These are phyloP conservation scores for Patella depressa DNA, from an alignment of 2,888 invertebrate genomes.

Conservation along the genomic window DNA sequence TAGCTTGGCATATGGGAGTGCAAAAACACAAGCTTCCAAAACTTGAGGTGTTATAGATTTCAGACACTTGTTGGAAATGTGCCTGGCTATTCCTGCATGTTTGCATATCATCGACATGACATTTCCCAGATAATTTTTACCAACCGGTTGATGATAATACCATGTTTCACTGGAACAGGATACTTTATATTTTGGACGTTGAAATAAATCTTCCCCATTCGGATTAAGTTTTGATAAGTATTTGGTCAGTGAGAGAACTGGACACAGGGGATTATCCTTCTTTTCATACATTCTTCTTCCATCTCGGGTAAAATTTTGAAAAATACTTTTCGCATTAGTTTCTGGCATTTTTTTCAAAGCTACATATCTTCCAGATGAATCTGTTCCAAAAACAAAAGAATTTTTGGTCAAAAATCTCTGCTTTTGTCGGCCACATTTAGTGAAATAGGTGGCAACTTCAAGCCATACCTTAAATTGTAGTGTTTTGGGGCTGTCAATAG, in stretches of 20 bases:
- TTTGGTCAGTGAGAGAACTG: slow-evolving; percentile 20
- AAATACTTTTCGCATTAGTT: neutral
- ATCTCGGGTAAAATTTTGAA: neutral
- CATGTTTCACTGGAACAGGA: neutral
- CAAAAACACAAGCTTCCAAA: neutral
- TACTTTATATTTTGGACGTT: slow-evolving; percentile 14
- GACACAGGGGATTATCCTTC: slow-evolving; percentile 14
- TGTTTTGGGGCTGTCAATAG: slow-evolving; percentile 8
- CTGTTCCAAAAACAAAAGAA: slow-evolving; percentile 20
- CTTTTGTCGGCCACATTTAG: neutral
- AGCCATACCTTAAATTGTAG: slow-evolving; percentile 23
- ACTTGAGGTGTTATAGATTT: slow-evolving; percentile 2
- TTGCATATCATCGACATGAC: neutral
- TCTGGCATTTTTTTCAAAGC: neutral
- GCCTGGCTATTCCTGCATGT: neutral
- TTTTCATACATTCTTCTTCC: slow-evolving; percentile 23
- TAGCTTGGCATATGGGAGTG: neutral
- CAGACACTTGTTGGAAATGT: slow-evolving; percentile 4
- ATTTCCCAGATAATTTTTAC: slow-evolving; percentile 18
- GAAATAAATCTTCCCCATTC: slow-evolving; percentile 15
- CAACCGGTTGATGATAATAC: slow-evolving; percentile 19
- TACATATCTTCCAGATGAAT: slow-evolving; percentile 13
- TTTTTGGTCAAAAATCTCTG: slow-evolving; percentile 13
- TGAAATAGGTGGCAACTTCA: slow-evolving; percentile 21
- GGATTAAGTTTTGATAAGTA: slow-evolving; percentile 18